Evolutionary conservation across 2,113 vertebrate species (phyloP), one percentile per base, ranked within the genome.

Genomic region (Baryphthengus martii): DNA sequence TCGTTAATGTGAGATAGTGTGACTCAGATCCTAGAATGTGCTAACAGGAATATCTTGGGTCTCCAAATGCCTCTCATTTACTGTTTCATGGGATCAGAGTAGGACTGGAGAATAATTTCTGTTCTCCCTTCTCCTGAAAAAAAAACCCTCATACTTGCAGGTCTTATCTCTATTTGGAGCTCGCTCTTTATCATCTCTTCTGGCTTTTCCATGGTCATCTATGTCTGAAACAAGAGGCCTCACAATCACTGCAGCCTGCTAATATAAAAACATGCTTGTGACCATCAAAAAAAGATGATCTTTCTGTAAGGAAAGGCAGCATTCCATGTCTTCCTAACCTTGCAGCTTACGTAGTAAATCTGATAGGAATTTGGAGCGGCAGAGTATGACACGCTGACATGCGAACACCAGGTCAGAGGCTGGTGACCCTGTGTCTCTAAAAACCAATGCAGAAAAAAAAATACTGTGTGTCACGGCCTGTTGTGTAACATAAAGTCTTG

Each of bases 401-500:
- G 40, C 10, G 45, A 90, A 40, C 37, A 31, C 37, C 31, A 53
- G 50, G 61, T 56, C 16, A 10, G 37, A 17, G 56, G 33, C 62
- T 42, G 66, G n/a, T n/a, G n/a, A n/a, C n/a, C n/a, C n/a, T 40
- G 24, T 20, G 37, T 75, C 15, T 66, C 65, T 72, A 3, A 85
- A 90, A 88, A 53, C 8, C 13, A 21, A 37, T 1, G 3, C n/a
- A 58, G 13, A 62, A 88, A 53, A 8, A 55, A 53, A 24, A 24
- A 8, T 11, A 47, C 3, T 6, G 5, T 66, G 5, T 66, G 13
- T 45, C 0, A 0, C 35, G 24, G 23, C 17, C 16, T 33, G 15
- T 68, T 88, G n/a, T 50, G 15, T 45, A 21, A 78, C 28, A 44
- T 1, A 66, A 70, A 53, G 16, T 23, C 3, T 17, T 85, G 66